Percentiles rank a stretch among this genome's conserved stretches.
Evolutionary conservation across 2,113 vertebrate genomes (phyloP).

Genomic region (Antennarius striatus): DNA sequence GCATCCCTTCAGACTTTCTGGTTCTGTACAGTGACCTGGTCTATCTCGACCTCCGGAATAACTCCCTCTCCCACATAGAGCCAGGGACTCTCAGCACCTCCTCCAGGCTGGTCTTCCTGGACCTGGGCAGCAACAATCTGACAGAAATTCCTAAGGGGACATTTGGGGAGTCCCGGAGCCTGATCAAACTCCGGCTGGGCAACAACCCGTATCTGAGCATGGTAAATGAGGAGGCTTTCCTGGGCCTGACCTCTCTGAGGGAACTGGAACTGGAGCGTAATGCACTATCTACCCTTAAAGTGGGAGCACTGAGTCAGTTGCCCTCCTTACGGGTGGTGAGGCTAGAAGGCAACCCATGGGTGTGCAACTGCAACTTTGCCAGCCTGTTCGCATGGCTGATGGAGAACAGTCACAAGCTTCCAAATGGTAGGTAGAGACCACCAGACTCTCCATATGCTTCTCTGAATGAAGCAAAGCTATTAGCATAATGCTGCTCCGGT

Average conservation of each 20-base stretch:
- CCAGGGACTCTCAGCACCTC: constrained; percentile 92
- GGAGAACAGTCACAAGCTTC: constrained; percentile 92
- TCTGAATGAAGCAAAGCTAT: too few species aligned
- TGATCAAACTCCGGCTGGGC: constrained; percentile 90
- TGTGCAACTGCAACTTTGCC: constrained; percentile 96
- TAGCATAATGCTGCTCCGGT: background rate
- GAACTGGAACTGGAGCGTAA: constrained; percentile 94
- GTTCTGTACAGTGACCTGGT: constrained; percentile 95
- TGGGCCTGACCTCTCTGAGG: constrained; percentile 89
- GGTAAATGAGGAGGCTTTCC: constrained; percentile 90
- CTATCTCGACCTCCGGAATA: constrained; percentile 96
- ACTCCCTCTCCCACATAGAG: constrained; percentile 89
- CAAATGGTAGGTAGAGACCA: constrained; percentile 83
- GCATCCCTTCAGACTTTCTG: constrained; percentile 93
- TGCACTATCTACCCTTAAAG: constrained; percentile 86
- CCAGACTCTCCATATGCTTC: constrained; percentile 14
- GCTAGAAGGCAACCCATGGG: constrained; percentile 96
- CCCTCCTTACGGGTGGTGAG: constrained; percentile 88
- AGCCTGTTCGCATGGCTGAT: constrained; percentile 93
- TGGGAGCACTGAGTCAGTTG: constrained; percentile 86
- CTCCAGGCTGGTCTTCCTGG: constrained; percentile 91
- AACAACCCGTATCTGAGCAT: constrained; percentile 89
- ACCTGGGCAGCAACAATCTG: constrained; percentile 94
- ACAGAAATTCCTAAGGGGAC: constrained; percentile 89
- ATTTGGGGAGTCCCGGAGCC: constrained; percentile 89